A percentile compares a stretch with the other conserved stretches of the same genome.
Conservation (phyloP, 2,888 invertebrate species). For the Drosophila peninsularis region DNA sequence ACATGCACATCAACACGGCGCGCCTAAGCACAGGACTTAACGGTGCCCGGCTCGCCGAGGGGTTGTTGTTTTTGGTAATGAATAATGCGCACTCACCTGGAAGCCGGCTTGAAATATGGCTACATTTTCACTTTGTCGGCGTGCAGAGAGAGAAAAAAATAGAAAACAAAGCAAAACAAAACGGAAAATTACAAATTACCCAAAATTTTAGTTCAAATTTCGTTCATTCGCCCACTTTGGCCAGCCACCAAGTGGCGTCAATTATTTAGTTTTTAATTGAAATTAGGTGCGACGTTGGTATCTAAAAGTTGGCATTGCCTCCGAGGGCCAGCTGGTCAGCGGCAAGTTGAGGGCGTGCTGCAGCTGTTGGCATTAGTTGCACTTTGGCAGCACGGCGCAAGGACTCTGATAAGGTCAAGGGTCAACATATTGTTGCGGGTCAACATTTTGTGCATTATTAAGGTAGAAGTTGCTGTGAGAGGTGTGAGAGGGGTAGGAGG, state of each 20-base stretch:
- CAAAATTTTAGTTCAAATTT: slow-evolving; percentile 58
- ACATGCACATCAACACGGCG: slow-evolving; percentile 62
- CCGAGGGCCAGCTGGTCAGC: not conserved
- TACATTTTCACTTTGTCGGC: slow-evolving; percentile 56
- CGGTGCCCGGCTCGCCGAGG: too few species aligned
- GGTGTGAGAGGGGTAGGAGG: too few species aligned
- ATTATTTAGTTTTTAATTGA: slow-evolving; percentile 58
- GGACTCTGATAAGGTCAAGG: slow-evolving; percentile 5
- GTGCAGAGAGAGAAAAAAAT: not conserved
- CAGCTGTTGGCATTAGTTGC: slow-evolving; percentile 30
- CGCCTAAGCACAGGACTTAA: slow-evolving; percentile 50
- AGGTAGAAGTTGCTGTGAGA: too few species aligned
- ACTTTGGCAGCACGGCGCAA: not conserved
- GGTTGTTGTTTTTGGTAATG: slow-evolving; percentile 57
- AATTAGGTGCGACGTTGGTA: slow-evolving; percentile 65
- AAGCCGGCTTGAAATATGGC: slow-evolving; percentile 66
- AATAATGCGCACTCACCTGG: slow-evolving; percentile 79
- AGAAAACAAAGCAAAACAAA: not conserved
- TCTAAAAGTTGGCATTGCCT: not conserved
- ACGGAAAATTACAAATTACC: slow-evolving; percentile 61
- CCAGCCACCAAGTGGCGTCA: slow-evolving; percentile 6
- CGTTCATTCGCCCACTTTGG: slow-evolving; percentile 4
- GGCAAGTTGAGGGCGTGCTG: slow-evolving; percentile 21
- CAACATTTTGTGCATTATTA: too few species aligned
- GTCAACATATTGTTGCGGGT: slow-evolving; percentile 2